Evolutionary conservation across 2,113 vertebrate genomes (phyloP).

Genomic region (Seriola dumerili): DNA sequence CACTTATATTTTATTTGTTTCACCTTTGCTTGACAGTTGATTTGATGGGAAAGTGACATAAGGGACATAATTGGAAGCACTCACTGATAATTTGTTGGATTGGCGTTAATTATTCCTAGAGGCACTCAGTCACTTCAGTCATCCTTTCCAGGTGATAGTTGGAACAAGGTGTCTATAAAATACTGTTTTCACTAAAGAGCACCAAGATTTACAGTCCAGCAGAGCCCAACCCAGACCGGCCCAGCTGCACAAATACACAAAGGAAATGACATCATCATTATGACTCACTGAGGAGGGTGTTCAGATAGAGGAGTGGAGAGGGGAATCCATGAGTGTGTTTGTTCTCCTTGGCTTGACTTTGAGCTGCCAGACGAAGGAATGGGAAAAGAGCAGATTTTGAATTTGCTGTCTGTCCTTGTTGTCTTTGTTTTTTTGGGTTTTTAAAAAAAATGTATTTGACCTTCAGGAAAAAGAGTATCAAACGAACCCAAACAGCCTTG

Average conservation of each 20-base stretch:
- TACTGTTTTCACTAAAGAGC: conserved; percentile 26
- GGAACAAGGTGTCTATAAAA: conserved; percentile 41
- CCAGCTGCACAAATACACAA: conserved; percentile 75
- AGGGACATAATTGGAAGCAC: background rate
- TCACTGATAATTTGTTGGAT: background rate
- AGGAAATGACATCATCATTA: conserved; percentile 69
- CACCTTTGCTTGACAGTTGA: background rate
- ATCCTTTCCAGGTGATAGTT: conserved; percentile 32
- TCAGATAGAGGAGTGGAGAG: conserved; percentile 5
- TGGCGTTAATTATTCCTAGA: conserved; percentile 12
- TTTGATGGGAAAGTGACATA: background rate
- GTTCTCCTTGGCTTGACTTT: conserved; percentile 11
- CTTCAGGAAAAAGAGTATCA: background rate
- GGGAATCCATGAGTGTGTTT: conserved; percentile 2
- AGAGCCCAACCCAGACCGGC: conserved; percentile 15
- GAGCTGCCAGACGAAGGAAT: conserved; percentile 5
- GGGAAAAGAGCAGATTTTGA: background rate
- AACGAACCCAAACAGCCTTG: background rate
- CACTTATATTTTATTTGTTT: background rate
- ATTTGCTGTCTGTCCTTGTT: background rate
- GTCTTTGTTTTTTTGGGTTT: background rate
- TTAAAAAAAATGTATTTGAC: background rate
- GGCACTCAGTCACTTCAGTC: conserved; percentile 14
- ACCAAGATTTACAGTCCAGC: conserved; percentile 32
- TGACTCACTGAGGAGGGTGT: conserved; percentile 52